Evolutionary conservation across 1,140 invertebrate species (phyloP), one percentile per base, ranked within the genome.

Genomic region (Nasonia longicornis): DNA sequence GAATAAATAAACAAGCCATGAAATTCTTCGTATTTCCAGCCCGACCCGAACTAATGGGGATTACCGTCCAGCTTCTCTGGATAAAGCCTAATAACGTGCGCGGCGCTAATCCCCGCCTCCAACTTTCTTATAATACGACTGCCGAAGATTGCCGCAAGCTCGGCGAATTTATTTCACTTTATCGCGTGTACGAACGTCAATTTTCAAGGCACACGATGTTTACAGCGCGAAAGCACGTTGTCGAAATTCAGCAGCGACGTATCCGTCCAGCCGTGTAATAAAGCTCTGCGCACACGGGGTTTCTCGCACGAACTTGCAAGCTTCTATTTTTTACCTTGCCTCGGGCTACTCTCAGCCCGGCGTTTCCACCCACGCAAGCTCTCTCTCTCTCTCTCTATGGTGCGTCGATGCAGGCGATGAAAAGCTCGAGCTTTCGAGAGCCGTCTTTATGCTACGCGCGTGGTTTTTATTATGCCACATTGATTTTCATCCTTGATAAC

Each of bases 1-100:
- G 16, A 67, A 67, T 11, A 67, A 67, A 31, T 14, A 8, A 64
- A 64, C 8, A 67, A 7, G 6, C 22, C 7, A 58, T 3, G 2
- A 58, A 58, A 20, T n/a, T 3, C 20, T 58, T 7, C 6, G 22
- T 2, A 2, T 67, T 67, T 67, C 12, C 16, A 67, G 8, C n/a
- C 8, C 29, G 66, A 67, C 10, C 29, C 26, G 26, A 14, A 67
- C 22, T 31, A 52, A 16, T 8, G 11, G 29, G 66, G 66, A 67
- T 67, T 67, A 67, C 6, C 66, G 26, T 26, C 26, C 4, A 29
- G 66, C 66, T 20, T 58, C n/a, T n/a, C n/a, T 16, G 22, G 67
- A 70, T 70, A 70, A 70, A 12, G 67, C 29, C 67, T 70, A 31
- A 70, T 70, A 70, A 70, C 26, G 67, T 35, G 7, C 67, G 38